Base-by-base conservation (phyloP, 2,113 vertebrate species). In the Callospermophilus lateralis region DNA sequence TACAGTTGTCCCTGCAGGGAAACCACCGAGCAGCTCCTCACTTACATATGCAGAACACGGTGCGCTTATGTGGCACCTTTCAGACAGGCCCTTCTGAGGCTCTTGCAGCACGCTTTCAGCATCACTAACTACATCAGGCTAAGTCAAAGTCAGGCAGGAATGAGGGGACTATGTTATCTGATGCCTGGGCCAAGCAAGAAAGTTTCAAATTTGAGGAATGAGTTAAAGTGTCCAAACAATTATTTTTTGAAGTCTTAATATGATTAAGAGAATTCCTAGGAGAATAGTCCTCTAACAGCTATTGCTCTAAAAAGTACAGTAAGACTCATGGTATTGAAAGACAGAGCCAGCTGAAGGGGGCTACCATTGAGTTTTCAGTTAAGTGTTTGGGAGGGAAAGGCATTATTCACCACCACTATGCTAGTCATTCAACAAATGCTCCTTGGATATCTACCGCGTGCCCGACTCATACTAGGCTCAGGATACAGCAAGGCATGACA, bases 1-100 rank as follows among this genome's bases (percentile, higher is more conserved):
- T 97, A 96, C 45, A 11, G 96, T 98, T 85, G 55, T 98, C 89
- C 89, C 79, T 86, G 88, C 22, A 97, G 95, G 97, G 97, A 98
- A 94, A 90, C 83, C 96, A 93, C 48, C 90, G 39, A 89, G 51
- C 97, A 93, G n/a, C 16, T 70, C 42, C 93, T 81, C 84, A 89
- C 89, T 98, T 97, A 68, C 8, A 53, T 26, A 94, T 86, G 93
- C 88, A 97, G 85, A 94, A 68, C 85, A 92, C 17, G 6, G 89
- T 34, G 26, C 30, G 65, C 89, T 97, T 96, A 76, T 67, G 89
- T 83, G 93, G 95, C 74, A 89, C 58, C 89, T 98, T 97, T 90
- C 93, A 94, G 63, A 89, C 70, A 63, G 80, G n/a, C 85, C 61
- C 83, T 96, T 81, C 37, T 28, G 89, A 96, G 85, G 65, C 42